Evolutionary conservation across 2,113 vertebrate species (phyloP).

Genomic region (Carollia perspicillata): DNA sequence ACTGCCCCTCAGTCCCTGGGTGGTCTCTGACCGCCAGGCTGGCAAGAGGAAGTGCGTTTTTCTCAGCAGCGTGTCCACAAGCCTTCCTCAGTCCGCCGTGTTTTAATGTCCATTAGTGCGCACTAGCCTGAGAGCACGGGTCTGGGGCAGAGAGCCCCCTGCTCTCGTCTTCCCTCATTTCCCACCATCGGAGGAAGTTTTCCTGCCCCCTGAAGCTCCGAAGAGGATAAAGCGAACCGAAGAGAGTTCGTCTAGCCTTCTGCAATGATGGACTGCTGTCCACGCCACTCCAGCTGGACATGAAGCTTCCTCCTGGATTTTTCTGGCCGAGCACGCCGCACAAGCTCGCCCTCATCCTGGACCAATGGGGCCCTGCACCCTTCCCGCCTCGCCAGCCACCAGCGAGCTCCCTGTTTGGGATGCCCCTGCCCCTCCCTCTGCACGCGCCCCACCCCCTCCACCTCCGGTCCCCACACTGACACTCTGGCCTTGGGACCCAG

Average conservation of each 20-base stretch:
- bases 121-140: conserved; percentile 72
- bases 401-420: not conserved
- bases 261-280: conserved; percentile 52
- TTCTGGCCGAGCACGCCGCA: not conserved
- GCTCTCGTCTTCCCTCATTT: conserved; percentile 78
- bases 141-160: conserved; percentile 69
- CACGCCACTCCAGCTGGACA: conserved; percentile 38
- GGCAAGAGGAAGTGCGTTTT: conserved; percentile 69
- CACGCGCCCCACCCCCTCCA: not conserved
- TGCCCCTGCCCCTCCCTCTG: not conserved
- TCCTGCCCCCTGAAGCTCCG: conserved; percentile 47
- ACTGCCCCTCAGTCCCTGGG: conserved; percentile 63
- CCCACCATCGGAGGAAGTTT: conserved; percentile 73
- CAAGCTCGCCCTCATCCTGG: not conserved
- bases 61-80: conserved; percentile 52
- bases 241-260: conserved; percentile 52
- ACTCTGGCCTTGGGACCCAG: not conserved
- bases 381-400: not conserved
- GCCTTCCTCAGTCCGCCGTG: conserved; percentile 67
- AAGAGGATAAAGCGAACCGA: conserved; percentile 72
- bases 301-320: not conserved
- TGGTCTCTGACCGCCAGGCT: conserved; percentile 61
- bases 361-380: not conserved
- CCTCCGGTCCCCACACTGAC: not conserved
- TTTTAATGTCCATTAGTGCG: conserved; percentile 78